phyloP scores from a whole-genome alignment of 2,113 vertebrate species.

The human region GRCh38 chr6:169774501-169775000 shows the following conservation, averaged over 20 bases:
- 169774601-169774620: not conserved
- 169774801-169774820: not conserved
- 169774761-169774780: not conserved
- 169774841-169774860: not conserved
- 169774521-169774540: not conserved
- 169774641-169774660: accelerated
- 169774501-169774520: not conserved
- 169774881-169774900: accelerated
- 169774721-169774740: not conserved
- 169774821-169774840: not conserved
- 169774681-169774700: not conserved
- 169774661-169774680: accelerated
- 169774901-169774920: accelerated
- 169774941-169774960: not conserved
- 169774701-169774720: not conserved
- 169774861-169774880: not conserved
- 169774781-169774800: accelerated
- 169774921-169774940: accelerated
- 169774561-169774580: not conserved
- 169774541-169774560: accelerated
- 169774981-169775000: not conserved
- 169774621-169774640: not conserved
- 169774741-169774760: too few species aligned
- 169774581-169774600: not conserved
- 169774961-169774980: too few species aligned